A percentile compares a stretch with the other conserved stretches of the same genome.
These are phyloP conservation scores for Andrena camellia DNA, from an alignment of 2,888 invertebrate genomes.

Conservation along the genomic window DNA sequence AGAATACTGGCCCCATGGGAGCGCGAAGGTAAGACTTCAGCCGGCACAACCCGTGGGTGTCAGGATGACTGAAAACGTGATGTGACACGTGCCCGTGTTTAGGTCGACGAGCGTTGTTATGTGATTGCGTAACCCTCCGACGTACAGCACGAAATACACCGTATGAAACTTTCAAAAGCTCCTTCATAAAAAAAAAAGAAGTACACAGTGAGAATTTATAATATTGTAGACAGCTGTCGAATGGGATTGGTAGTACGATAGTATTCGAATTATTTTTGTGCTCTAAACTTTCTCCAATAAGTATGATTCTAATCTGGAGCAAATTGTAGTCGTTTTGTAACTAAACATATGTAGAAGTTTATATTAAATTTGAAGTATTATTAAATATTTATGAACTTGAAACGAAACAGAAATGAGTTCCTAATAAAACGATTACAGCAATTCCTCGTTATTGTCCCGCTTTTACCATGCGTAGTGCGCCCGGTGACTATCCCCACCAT, in stretches of 20 bases:
- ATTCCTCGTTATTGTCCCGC: no score
- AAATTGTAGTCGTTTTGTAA: no score
- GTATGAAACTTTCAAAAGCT: constrained; percentile 24
- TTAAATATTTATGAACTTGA: neutral
- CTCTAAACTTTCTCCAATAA: no score
- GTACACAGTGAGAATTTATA: neutral
- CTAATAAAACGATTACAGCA: no score
- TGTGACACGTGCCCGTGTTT: constrained; percentile 65
- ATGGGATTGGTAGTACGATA: neutral
- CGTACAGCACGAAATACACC: neutral
- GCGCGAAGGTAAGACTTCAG: constrained; percentile 66
- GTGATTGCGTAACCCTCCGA: constrained; percentile 51
- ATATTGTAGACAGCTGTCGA: neutral
- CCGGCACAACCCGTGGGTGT: constrained; percentile 61
- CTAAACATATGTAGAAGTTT: no score
- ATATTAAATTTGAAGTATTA: neutral
- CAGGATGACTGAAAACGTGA: constrained; percentile 63
- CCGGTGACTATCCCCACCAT: no score
- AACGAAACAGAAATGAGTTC: neutral
- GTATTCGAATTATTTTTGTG: no score
- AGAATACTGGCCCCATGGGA: constrained; percentile 81
- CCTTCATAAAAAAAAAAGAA: neutral
- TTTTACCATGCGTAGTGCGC: no score
- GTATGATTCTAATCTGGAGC: no score
- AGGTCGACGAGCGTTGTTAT: constrained; percentile 65